Percentiles rank a stretch among this genome's conserved stretches.
Evolutionary conservation across 2,797 vertebrate species (phyloP).

Genomic region (Denticeps clupeoides): DNA sequence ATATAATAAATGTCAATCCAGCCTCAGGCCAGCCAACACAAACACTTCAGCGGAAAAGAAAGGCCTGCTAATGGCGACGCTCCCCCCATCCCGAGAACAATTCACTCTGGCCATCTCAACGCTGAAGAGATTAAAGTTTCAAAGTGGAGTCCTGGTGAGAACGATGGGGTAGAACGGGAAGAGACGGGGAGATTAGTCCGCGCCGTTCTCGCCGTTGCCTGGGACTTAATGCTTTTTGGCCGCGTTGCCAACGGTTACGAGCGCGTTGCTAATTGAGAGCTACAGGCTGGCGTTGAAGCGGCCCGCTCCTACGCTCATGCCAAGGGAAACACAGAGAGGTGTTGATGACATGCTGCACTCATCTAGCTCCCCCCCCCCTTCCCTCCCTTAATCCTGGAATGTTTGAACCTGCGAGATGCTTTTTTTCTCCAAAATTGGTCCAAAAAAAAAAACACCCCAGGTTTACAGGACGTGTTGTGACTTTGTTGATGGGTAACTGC

Average conservation of each 20-base stretch:
- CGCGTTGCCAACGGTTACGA: conserved; percentile 3
- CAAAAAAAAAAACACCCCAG: not conserved
- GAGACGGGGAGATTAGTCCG: not conserved
- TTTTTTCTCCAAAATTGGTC: not conserved
- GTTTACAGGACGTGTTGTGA: too few species aligned
- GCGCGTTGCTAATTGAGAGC: conserved; percentile 10
- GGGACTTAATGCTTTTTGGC: conserved; percentile 19
- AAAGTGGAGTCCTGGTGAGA: conserved; percentile 8
- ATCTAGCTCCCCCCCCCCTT: not conserved
- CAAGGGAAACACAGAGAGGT: conserved; percentile 15
- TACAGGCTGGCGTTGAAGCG: conserved; percentile 3
- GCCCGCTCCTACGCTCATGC: not conserved
- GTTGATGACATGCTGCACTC: conserved; percentile 13
- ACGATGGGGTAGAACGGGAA: not conserved
- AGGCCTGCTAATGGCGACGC: conserved; percentile 23
- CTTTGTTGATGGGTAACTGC: not conserved
- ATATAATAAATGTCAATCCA: conserved; percentile 29
- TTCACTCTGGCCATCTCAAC: conserved; percentile 11
- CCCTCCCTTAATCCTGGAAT: conserved; percentile 6
- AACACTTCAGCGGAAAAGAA: conserved; percentile 25
- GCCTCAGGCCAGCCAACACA: conserved; percentile 22
- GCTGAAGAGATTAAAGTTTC: conserved; percentile 20
- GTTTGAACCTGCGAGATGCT: not conserved
- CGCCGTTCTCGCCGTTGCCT: not conserved
- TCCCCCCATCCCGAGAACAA: conserved; percentile 11